Percentiles rank a stretch among this genome's conserved stretches.
These are phyloP conservation scores for Phengaris alcon DNA, from an alignment of 2,888 invertebrate genomes.

Conservation along the genomic window DNA sequence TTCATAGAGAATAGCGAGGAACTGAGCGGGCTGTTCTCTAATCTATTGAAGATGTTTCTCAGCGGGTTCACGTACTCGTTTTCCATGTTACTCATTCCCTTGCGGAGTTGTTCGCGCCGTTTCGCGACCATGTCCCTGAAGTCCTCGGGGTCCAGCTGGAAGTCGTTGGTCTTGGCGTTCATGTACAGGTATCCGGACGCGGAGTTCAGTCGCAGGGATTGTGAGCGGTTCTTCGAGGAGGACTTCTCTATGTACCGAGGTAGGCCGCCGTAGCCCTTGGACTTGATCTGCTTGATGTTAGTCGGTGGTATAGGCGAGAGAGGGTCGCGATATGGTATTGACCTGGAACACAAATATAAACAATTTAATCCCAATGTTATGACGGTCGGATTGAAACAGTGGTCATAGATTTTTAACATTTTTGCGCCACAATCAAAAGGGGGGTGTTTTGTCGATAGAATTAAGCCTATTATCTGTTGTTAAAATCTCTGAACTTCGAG, in stretches of 20 bases:
- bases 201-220: slow-evolving; percentile 69
- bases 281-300: slow-evolving; percentile 62
- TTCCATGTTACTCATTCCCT: slow-evolving; percentile 67
- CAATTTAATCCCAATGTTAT: too few relatives aligned
- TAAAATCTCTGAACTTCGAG: too few relatives aligned
- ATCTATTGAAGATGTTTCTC: slow-evolving; percentile 51
- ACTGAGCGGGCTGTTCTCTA: slow-evolving; percentile 57
- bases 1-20: slow-evolving; percentile 69
- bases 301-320: slow-evolving; percentile 68
- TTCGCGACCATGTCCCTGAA: slow-evolving; percentile 71
- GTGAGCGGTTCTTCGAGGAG: slow-evolving; percentile 60
- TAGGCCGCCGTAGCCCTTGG: slow-evolving; percentile 58
- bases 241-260: slow-evolving; percentile 72
- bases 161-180: slow-evolving; percentile 73
- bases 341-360: slow-evolving; percentile 50
- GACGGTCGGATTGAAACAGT: too few relatives aligned
- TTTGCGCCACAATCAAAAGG: too few relatives aligned
- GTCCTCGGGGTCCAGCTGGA: slow-evolving; percentile 71
- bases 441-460: too few relatives aligned
- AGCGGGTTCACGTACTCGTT: slow-evolving; percentile 57
- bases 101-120: slow-evolving; percentile 63
- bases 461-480: too few relatives aligned
- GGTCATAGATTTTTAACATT: too few relatives aligned
- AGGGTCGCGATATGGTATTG: slow-evolving; percentile 60
- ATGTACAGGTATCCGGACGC: slow-evolving; percentile 74